Evolutionary conservation across 2,888 invertebrate genomes (phyloP), one percentile per base, ranked within the genome.

Genomic region (Griposia aprilina): DNA sequence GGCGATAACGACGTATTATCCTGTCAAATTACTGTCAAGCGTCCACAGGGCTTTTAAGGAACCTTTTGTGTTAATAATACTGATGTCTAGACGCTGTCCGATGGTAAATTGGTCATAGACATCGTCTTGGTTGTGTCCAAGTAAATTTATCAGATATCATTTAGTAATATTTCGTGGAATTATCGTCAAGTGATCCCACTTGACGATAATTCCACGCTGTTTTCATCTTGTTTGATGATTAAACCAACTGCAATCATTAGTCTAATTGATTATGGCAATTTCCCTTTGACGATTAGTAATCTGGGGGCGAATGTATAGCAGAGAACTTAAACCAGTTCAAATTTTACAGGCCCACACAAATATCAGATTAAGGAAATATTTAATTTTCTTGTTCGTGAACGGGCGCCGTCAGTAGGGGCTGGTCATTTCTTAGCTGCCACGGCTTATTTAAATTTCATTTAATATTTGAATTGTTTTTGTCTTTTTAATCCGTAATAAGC

Each of bases 81-180:
- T 20, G 45, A 41, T 72, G 75, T 79, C 84, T 86, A 84, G 84
- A 84, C 82, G 50, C 48, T 45, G 76, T 85, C 85, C 76, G 65
- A 59, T 68, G 50, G 45, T 48, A 30, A 48, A 60, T 55, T 52
- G 52, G 36, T 23, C 20, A 69, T n/a, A 48, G 72, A 74, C n/a
- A 69, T 48, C 6, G 15, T 8, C 20, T 55, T 26, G 11, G n/a
- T 15, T 15, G 68, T 65, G 73, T 26, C 36, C 41, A 15, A 63
- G 45, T 20, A 8, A 59, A 65, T 65, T 41, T 50, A 50, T 5
- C 8, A 57, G 23, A 45, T 57, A 30, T 50, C 10, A 11, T 36
- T 80, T n/a, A 15, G 1, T 50, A n/a, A 36, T 59, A 52, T 74
- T 59, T 23, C 1, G 65, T 26, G 13, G 23, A 50, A 41, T 41